A percentile compares a stretch with the other conserved stretches of the same genome.
These are phyloP conservation scores for Trissonchulus latispiculum DNA, from an alignment of 2,888 invertebrate species.

Conservation along the genomic window DNA sequence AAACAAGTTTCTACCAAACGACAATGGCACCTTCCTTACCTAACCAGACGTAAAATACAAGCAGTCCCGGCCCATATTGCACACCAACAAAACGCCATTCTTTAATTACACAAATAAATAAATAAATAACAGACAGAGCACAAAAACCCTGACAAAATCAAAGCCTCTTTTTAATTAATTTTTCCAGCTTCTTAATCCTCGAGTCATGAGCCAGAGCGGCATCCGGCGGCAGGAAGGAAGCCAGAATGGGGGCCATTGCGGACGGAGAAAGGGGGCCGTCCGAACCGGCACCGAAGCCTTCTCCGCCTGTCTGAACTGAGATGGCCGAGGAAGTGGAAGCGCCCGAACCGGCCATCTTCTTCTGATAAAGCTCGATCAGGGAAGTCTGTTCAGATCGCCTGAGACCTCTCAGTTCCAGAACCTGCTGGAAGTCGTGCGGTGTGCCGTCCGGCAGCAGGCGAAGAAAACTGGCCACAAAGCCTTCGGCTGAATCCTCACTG, in stretches of 20 bases:
- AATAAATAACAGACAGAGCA: too few relatives aligned
- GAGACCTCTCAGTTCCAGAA: conserved; percentile 45
- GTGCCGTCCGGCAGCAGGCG: conserved; percentile 81
- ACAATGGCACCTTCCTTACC: too few relatives aligned
- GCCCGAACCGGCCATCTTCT: conserved; percentile 5
- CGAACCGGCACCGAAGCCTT: conserved; percentile 26
- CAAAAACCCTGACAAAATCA: too few relatives aligned
- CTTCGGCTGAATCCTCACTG: conserved; percentile 62
- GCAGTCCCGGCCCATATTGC: too few relatives aligned
- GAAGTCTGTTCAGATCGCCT: conserved; percentile 49
- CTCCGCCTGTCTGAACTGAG: conserved; percentile 47
- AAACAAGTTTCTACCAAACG: too few relatives aligned
- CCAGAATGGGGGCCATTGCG: conserved; percentile 26
- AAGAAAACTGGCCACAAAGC: conserved; percentile 74
- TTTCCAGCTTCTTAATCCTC: conserved; percentile 55
- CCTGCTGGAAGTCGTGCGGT: conserved; percentile 77
- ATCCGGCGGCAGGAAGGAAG: conserved; percentile 32
- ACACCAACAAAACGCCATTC: too few relatives aligned
- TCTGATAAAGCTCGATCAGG: conserved; percentile 49
- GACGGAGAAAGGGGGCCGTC: conserved; percentile 28
- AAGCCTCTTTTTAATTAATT: conserved; percentile 56
- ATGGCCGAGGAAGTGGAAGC: conserved; percentile 34
- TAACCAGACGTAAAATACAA: too few relatives aligned
- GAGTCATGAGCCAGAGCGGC: conserved; percentile 29
- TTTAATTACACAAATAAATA: too few relatives aligned